Evolutionary conservation across 2,888 invertebrate species (phyloP), one percentile per base, ranked within the genome.

Genomic region (Dryobotodes eremita): DNA sequence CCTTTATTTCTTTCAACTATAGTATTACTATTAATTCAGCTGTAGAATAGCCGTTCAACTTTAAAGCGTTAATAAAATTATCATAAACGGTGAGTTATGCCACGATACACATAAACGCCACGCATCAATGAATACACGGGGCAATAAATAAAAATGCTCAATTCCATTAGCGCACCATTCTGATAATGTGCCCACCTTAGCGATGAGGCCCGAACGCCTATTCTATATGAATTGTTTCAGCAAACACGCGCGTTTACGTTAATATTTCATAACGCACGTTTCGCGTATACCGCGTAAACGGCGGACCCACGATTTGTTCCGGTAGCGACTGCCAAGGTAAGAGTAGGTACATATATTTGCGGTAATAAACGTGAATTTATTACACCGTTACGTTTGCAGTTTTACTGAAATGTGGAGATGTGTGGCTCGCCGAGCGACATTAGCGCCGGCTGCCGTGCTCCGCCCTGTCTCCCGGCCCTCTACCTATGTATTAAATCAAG

Each of bases 301-400:
- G 88, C 85, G 91, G 90, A 90, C 92, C 91, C 91, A 90, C 94
- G 94, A 95, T 95, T 95, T 94, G 96, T 94, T 95, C 94, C 95
- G 93, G 93, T 93, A 93, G 92, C 90, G 94, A 94, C 94, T 94
- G 92, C 92, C 91, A 92, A 93, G 93, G 94, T 94, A 93, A 91
- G 87, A 91, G 86, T 94, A 94, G 94, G 92, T 95, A 94, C 93
- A 95, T 95, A 94, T 93, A 95, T 95, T 96, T 94, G 93, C 88
- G 94, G 96, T 94, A 95, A 96, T 96, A 96, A 96, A 96, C 94
- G 94, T 95, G 93, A 96, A 96, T 96, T 96, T 96, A 96, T 96
- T 94, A 92, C 92, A 91, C 94, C 87, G 95, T 96, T 96, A 95
- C 94, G 95, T 96, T 95, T 95, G 94, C 96, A 95, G 95, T 96